phyloP scores from a whole-genome alignment of 2,113 vertebrate species.

The Atlantisia rogersi region DNA sequence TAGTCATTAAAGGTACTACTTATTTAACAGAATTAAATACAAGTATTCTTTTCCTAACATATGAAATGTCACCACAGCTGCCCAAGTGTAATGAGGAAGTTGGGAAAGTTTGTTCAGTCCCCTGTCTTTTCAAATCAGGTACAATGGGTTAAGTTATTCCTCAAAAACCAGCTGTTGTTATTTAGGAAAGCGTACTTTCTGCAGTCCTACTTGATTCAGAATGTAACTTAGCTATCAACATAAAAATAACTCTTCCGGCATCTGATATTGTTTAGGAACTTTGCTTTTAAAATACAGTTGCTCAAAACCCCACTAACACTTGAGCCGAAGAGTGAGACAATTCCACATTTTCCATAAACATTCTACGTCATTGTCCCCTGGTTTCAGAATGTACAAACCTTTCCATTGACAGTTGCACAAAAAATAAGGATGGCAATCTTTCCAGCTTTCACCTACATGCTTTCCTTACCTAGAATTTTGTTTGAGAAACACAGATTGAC shows the following conservation, averaged over 20 bases:
- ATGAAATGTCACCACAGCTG: neutral
- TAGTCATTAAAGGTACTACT: neutral
- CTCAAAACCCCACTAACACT: neutral
- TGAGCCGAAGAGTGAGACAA: neutral
- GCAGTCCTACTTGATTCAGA: neutral
- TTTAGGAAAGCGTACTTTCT: neutral
- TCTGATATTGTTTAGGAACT: neutral
- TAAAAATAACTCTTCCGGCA: neutral
- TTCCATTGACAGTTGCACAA: neutral
- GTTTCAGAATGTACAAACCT: neutral
- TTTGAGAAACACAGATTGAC: neutral
- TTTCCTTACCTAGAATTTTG: neutral
- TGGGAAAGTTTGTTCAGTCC: neutral
- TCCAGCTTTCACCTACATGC: neutral
- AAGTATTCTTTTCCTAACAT: neutral
- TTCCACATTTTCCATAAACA: neutral
- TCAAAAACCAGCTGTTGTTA: neutral
- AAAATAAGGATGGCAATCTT: neutral
- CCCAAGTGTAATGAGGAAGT: neutral
- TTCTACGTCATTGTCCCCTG: neutral
- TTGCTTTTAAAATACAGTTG: neutral
- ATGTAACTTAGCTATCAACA: neutral
- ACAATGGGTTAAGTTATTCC: too few species aligned
- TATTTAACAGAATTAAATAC: neutral
- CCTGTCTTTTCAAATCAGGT: too few species aligned